phyloP scores from a whole-genome alignment of 1,140 invertebrate genomes.

The Heliconius hermathena region DNA sequence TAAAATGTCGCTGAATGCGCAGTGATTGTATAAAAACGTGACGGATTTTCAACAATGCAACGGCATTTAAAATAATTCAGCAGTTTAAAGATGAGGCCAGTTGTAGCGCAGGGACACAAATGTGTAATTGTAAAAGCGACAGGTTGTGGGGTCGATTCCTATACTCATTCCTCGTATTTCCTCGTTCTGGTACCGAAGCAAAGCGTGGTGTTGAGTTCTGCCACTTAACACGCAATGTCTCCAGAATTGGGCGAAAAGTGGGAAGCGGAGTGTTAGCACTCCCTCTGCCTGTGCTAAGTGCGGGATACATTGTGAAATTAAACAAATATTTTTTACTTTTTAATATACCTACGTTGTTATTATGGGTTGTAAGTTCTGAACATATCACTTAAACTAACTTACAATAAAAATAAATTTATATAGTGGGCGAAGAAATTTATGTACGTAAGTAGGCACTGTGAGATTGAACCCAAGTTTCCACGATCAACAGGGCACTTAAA shows the following conservation, averaged over 20 bases:
- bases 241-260: no score
- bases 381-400: background rate
- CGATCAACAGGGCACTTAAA: slow-evolving; percentile 34
- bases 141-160: no score
- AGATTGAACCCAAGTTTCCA: slow-evolving; percentile 16
- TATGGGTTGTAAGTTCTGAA: background rate
- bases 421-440: slow-evolving; percentile 22
- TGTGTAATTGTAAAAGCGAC: no score
- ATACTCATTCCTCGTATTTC: no score
- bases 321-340: background rate
- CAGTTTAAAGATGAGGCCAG: background rate
- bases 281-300: no score
- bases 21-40: background rate
- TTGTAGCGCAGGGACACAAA: no score
- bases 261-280: no score
- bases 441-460: background rate
- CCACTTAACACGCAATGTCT: no score
- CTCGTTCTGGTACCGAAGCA: no score
- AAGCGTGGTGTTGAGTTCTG: no score
- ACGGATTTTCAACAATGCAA: background rate
- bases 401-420: background rate
- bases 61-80: background rate
- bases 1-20: background rate
- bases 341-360: background rate
- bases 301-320: no score